Conservation (phyloP, 23 tunicate species). For the Oikopleura vanhoeffeni region DNA sequence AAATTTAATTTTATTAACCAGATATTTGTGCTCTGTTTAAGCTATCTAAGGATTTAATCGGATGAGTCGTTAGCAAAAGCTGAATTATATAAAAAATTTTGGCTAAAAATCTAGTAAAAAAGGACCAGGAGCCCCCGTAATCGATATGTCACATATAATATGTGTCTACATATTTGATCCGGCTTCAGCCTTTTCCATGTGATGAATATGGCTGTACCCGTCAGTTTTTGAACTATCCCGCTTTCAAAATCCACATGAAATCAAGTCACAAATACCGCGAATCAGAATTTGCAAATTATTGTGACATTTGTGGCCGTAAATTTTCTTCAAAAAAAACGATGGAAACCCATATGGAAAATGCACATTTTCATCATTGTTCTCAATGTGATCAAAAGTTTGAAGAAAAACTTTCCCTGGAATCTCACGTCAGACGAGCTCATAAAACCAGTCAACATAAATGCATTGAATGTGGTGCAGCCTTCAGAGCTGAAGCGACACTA, state of each 20-base stretch:
- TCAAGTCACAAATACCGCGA: neutral
- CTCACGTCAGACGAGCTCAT: neutral
- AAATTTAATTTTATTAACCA: too few species aligned
- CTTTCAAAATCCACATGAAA: neutral
- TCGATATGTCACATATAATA: too few species aligned
- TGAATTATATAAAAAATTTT: too few species aligned
- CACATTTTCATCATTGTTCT: neutral
- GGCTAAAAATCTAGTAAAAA: too few species aligned
- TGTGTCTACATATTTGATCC: too few species aligned
- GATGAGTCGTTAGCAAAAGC: too few species aligned
- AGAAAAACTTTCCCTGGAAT: neutral
- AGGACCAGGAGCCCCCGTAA: too few species aligned
- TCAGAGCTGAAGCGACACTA: neutral
- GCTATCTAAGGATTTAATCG: too few species aligned
- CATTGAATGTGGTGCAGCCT: neutral
- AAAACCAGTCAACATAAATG: neutral
- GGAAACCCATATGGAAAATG: neutral
- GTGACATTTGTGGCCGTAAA: neutral
- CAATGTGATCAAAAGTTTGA: neutral
- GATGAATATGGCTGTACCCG: neutral
- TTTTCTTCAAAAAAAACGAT: neutral
- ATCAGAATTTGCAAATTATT: neutral
- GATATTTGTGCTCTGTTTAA: too few species aligned
- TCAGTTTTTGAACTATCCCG: neutral
- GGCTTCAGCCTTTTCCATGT: neutral